phyloP scores from a whole-genome alignment of 2,797 vertebrate species.

The Apogon hyalosoma region DNA sequence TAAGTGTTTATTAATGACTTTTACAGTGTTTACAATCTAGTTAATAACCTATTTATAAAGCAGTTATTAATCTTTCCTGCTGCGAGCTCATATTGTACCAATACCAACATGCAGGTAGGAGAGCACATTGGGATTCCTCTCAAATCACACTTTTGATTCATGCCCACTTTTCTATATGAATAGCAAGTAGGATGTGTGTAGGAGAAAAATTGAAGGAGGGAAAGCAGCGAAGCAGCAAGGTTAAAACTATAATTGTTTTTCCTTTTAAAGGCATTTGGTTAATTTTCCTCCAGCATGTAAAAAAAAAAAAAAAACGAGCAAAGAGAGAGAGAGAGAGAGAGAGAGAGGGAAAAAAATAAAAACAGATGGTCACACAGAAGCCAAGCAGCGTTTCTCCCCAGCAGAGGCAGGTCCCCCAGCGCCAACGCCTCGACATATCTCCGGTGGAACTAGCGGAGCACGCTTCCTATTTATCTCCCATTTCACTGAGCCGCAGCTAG shows the following conservation, averaged over 20 bases:
- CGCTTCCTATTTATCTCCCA: slow-evolving; percentile 91
- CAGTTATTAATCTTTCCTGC: too few relatives aligned
- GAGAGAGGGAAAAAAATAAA: slow-evolving; percentile 47
- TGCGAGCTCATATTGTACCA: too few relatives aligned
- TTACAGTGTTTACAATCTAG: too few relatives aligned
- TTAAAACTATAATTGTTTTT: slow-evolving; percentile 82
- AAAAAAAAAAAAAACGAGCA: background rate
- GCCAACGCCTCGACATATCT: slow-evolving; percentile 85
- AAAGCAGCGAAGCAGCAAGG: slow-evolving; percentile 53
- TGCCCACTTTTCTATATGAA: slow-evolving; percentile 28
- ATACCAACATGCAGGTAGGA: background rate
- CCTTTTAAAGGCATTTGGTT: slow-evolving; percentile 72
- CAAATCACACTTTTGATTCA: slow-evolving; percentile 19
- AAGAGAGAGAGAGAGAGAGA: background rate
- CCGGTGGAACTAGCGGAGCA: slow-evolving; percentile 80
- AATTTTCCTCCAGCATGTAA: slow-evolving; percentile 61
- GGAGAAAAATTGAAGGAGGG: slow-evolving; percentile 9
- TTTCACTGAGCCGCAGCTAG: slow-evolving; percentile 82
- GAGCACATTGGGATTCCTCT: slow-evolving; percentile 1
- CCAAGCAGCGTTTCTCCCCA: slow-evolving; percentile 79
- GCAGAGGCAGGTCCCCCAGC: slow-evolving; percentile 80
- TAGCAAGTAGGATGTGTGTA: slow-evolving; percentile 14
- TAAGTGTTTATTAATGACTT: too few relatives aligned
- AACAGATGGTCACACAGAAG: slow-evolving; percentile 88
- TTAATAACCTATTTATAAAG: too few relatives aligned